A percentile compares a stretch with the other conserved stretches of the same genome.
These are phyloP conservation scores for Xestoiulus laeticollis DNA, from an alignment of 2,888 invertebrate genomes.

Conservation along the genomic window DNA sequence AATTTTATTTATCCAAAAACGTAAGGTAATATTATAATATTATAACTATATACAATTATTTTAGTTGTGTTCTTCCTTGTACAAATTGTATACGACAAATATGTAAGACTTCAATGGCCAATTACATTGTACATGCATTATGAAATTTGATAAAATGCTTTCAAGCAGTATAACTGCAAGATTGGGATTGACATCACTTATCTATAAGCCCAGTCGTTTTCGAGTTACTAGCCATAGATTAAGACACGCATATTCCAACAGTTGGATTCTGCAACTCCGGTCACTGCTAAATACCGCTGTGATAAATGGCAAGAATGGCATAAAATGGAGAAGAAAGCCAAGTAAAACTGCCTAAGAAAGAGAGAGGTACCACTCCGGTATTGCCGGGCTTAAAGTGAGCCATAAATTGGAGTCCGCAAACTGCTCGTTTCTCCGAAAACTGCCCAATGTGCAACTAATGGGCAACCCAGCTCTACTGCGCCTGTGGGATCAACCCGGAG, in stretches of 20 bases:
- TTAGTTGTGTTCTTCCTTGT: too few species aligned
- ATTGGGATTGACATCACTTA: neutral
- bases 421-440: slow-evolving; percentile 1
- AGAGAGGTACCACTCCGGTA: neutral
- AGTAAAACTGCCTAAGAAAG: neutral
- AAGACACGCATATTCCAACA: neutral
- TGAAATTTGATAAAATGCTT: too few species aligned
- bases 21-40: too few species aligned
- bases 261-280: too few species aligned
- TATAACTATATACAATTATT: too few species aligned
- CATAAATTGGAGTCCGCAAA: neutral
- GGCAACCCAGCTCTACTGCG: neutral
- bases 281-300: too few species aligned
- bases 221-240: neutral
- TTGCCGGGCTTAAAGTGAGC: neutral
- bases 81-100: too few species aligned
- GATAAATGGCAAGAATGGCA: too few species aligned
- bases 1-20: too few species aligned
- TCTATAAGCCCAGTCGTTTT: neutral
- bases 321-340: neutral
- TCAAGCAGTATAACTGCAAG: too few species aligned
- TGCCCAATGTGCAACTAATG: neutral
- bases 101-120: too few species aligned
- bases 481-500: neutral
- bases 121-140: too few species aligned